Conservation (phyloP, 2,797 vertebrate genomes). For the Alcedo atthis region DNA sequence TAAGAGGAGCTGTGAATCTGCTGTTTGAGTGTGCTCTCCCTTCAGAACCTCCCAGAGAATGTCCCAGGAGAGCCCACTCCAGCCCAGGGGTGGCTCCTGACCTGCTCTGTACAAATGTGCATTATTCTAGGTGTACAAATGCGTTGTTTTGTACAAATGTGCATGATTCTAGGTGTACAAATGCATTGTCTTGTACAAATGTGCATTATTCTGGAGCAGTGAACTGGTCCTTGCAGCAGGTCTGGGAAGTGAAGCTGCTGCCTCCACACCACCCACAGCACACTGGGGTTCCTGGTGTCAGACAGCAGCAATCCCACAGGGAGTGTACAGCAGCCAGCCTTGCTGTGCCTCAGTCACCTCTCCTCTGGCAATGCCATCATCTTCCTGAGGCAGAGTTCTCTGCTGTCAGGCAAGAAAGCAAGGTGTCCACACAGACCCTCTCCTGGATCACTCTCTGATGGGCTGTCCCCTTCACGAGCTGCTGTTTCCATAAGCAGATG, state of each 20-base stretch:
- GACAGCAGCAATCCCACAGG: neutral
- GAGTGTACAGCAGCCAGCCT: neutral
- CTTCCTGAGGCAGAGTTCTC: neutral
- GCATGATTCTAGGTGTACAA: neutral
- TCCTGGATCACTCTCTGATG: neutral
- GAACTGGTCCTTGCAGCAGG: neutral
- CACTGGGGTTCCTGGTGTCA: neutral
- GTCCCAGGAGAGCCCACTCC: rapidly evolving
- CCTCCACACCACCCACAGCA: neutral
- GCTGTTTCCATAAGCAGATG: neutral
- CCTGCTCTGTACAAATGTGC: neutral
- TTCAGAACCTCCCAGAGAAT: neutral
- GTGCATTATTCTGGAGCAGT: neutral
- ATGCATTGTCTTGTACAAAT: too few species aligned
- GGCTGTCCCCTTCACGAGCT: neutral
- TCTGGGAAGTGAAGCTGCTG: neutral
- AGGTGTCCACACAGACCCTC: neutral
- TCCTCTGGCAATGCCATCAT: neutral
- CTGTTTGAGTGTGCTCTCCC: neutral
- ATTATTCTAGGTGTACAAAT: too few species aligned
- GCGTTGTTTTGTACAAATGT: too few species aligned
- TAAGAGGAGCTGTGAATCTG: neutral
- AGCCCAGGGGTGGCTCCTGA: neutral
- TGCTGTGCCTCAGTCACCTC: neutral
- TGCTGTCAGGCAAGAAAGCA: neutral